Evolutionary conservation across 2,113 vertebrate genomes (phyloP), one percentile per base, ranked within the genome.

Genomic region (Calonectris borealis): DNA sequence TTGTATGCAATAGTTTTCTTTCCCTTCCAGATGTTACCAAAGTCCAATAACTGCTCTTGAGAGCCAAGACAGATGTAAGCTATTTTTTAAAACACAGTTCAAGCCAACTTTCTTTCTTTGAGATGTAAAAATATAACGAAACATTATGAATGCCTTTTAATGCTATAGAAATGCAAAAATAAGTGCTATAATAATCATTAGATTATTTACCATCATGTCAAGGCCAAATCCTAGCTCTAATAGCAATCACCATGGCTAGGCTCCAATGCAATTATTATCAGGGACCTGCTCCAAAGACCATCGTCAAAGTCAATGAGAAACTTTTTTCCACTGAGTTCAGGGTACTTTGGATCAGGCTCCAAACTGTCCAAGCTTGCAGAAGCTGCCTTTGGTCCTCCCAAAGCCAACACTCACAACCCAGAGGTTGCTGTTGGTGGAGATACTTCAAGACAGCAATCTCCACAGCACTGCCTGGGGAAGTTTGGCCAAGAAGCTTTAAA

Each of bases 1-100:
- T 81, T 81, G n/a, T 69, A 48, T 92, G 75, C 44, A 68, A 46
- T 61, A 93, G 76, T 92, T 92, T 97, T 90, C 92, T 44, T 83
- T 90, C 91, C 78, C 42, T 89, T 94, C 90, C 94, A 97, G 94
- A 96, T 97, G 96, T 96, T 93, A 27, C 29, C 69, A 4, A 91
- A 96, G 83, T 76, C 94, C 95, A 97, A 95, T 66, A 66, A 54
- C 81, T 95, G 66, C 36, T 92, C 90, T 87, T 52, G n/a, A 93
- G 64, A 97, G 95, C 96, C 97, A 96, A 98, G 94, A 72, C 91
- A 96, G 90, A 95, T 96, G 96, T 93, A 70, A 48, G 92, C 87
- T 97, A 94, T 93, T 97, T 96, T 97, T 97, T 92, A 91, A 93
- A 92, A 93, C 42, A 71, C 44, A 58, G 24, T 49, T 83, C 85